These are phyloP conservation scores for Diorhabda carinulata DNA, from an alignment of 1,140 invertebrate genomes.

Conservation along the genomic window DNA sequence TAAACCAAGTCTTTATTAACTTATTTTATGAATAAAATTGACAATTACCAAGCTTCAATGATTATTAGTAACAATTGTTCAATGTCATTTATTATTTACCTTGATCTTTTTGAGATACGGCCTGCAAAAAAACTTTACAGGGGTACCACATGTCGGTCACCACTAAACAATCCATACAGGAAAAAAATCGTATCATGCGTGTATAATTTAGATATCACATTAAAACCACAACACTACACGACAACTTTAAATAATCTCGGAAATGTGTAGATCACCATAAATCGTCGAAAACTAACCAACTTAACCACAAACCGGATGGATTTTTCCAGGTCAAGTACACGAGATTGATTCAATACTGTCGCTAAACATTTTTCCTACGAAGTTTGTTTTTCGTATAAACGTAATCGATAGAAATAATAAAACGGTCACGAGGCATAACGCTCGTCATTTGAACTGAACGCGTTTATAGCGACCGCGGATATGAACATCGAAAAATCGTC, in stretches of 20 bases:
- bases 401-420: conserved; percentile 5
- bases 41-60: not conserved
- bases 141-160: conserved; percentile 37
- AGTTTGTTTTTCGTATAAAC: not conserved
- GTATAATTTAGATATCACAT: too few relatives aligned
- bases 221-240: too few relatives aligned
- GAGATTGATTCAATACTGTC: conserved; percentile 5
- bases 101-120: conserved; percentile 24
- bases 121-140: conserved; percentile 38
- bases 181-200: not conserved
- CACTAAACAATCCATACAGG: not conserved
- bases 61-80: not conserved
- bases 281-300: too few relatives aligned
- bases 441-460: not conserved
- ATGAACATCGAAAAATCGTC: conserved; percentile 7
- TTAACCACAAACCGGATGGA: not conserved
- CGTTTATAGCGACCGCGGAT: not conserved
- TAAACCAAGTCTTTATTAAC: too few relatives aligned
- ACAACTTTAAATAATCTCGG: too few relatives aligned
- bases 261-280: too few relatives aligned
- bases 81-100: conserved; percentile 10
- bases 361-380: not conserved
- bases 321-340: conserved; percentile 13
- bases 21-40: too few relatives aligned
- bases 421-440: not conserved